Evolutionary conservation across 2,888 invertebrate genomes (phyloP).

Genomic region (Andricus curvator): DNA sequence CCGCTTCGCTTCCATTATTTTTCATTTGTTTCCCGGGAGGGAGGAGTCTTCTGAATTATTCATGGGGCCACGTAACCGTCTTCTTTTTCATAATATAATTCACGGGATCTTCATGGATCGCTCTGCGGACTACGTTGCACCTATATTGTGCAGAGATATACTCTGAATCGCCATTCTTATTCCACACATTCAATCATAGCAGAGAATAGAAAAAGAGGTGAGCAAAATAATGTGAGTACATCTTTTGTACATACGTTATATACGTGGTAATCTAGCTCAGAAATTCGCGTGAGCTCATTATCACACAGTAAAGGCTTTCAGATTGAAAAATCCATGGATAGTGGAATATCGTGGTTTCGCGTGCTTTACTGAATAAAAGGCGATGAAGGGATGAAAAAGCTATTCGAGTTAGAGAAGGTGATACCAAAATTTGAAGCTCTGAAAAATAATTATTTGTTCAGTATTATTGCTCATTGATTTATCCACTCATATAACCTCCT

Average conservation of each 20-base stretch:
- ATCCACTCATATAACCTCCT: no score
- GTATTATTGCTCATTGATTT: no score
- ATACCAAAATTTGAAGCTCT: background rate
- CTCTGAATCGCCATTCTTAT: background rate
- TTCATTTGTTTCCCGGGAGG: slow-evolving; percentile 68
- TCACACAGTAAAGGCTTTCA: background rate
- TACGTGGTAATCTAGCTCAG: background rate
- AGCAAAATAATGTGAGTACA: background rate
- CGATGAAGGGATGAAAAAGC: background rate
- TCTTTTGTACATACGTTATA: slow-evolving; percentile 6
- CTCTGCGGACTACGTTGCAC: slow-evolving; percentile 46
- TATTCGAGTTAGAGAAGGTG: background rate
- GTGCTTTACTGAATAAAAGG: background rate
- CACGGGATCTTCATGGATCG: slow-evolving; percentile 57
- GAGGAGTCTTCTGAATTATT: slow-evolving; percentile 54
- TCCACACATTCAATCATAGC: slow-evolving; percentile 26
- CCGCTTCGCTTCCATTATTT: slow-evolving; percentile 70
- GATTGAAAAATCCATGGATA: background rate
- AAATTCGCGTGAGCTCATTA: slow-evolving; percentile 19
- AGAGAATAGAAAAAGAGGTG: background rate
- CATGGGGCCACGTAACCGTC: slow-evolving; percentile 52
- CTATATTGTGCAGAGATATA: slow-evolving; percentile 22
- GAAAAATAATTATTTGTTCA: no score
- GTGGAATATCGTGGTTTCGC: background rate
- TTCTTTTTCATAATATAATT: slow-evolving; percentile 66